Base-by-base conservation (phyloP, 37 sponge, comb jelly and placozoan species). In the Ephydatia muelleri region DNA sequence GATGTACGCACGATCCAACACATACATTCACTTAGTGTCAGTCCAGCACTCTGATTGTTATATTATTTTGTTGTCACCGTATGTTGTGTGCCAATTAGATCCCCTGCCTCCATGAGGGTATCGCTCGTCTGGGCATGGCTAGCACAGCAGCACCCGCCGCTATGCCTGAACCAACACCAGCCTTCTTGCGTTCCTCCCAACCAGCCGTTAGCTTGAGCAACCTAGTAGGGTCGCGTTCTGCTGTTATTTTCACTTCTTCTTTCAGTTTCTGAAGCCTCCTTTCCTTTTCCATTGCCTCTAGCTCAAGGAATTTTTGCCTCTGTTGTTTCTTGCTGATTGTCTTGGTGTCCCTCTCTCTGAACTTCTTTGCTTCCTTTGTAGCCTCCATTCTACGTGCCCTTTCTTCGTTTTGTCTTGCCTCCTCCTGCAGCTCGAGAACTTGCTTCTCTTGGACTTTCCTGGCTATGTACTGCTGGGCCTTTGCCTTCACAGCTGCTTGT, bases 71-170 rank as follows among this genome's bases (percentile, higher is more conserved):
- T 13, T 21, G 16, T 57, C 16, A 21, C 57, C 9, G 57, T 14
- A 21, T 1, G 9, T 57, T 57, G 37, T 9, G 37, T 34, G 34
- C 36, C 65, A 43, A 69, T 87, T 69, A 85, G 32, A 85, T 25
- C 57, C 86, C 86, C 78, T 92, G 93, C 78, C 93, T 85, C 93
- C 93, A 92, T 67, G 86, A 78, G 48, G 93, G 93, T 27, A 92
- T 75, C 33, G 93, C 93, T 78, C 93, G 81, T 33, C 70, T 87
- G 2, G 95, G 95, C 83, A 94, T 80, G 9, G 30, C 82, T 27
- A 85, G 38, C 38, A 67, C 65, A 5, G 73, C 36, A 0, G n/a
- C n/a, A n/a, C n/a, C n/a, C n/a, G 67, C 82, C 39, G 65, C 49
- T 11, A 49, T 37, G 14, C 39, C 57, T 21, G 68, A 30, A 19